These are phyloP conservation scores for Todiramphus saurophagus DNA, from an alignment of 2,113 vertebrate species.

Conservation along the genomic window DNA sequence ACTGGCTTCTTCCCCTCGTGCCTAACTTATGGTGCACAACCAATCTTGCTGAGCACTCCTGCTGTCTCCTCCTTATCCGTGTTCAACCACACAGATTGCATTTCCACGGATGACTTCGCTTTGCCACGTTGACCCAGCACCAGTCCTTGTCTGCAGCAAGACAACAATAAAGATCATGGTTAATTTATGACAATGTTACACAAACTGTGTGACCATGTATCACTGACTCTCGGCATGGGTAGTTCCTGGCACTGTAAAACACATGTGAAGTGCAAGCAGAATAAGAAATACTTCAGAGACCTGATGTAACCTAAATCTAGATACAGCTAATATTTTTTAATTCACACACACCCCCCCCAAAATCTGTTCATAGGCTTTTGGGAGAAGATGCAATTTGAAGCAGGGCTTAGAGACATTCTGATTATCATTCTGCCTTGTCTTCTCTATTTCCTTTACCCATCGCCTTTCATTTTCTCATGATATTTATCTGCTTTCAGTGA, in stretches of 20 bases:
- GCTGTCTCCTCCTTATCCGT: neutral
- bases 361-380: neutral
- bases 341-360: neutral
- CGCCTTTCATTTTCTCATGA: neutral
- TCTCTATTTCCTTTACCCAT: neutral
- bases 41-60: neutral
- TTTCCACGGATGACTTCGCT: neutral
- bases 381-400: neutral
- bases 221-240: neutral
- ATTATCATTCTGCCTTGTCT: rapidly evolving
- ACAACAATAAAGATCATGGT: rapidly evolving
- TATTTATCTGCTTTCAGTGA: neutral
- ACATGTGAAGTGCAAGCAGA: neutral
- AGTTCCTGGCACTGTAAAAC: neutral
- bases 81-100: neutral
- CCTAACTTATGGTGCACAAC: neutral
- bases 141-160: neutral
- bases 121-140: neutral
- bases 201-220: rapidly evolving
- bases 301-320: neutral
- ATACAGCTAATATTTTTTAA: neutral
- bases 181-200: neutral
- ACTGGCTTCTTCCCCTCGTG: neutral
- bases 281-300: neutral
- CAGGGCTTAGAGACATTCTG: neutral